These are phyloP conservation scores for Gadopsis bispinosus DNA, from an alignment of 2,797 vertebrate species.

Conservation along the genomic window DNA sequence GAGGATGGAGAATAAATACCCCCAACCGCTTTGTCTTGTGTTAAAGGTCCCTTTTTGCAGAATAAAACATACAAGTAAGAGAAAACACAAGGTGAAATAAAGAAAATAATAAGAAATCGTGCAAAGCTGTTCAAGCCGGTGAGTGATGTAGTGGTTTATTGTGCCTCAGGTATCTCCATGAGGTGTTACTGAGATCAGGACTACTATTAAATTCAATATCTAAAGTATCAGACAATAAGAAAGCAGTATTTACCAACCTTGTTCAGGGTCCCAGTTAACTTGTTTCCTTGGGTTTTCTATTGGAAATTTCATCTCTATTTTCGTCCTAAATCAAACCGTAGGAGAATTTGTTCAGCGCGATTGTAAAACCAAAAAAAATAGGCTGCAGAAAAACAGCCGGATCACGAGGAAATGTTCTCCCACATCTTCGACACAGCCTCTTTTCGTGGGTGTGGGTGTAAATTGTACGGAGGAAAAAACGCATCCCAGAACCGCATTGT, in stretches of 20 bases:
- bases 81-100: background rate
- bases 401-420: conserved; percentile 69
- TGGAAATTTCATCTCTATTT: conserved; percentile 98
- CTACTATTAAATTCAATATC: conserved; percentile 1
- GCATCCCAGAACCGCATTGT: conserved; percentile 74
- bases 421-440: conserved; percentile 54
- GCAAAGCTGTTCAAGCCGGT: background rate
- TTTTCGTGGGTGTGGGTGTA: conserved; percentile 67
- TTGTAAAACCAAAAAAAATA: conserved; percentile 70
- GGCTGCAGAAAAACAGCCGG: conserved; percentile 62
- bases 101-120: background rate
- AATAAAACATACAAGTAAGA: conserved; percentile 6
- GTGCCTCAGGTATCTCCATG: conserved; percentile 17
- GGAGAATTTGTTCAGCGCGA: conserved; percentile 58
- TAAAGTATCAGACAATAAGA: conserved; percentile 15
- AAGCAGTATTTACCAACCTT: conserved; percentile 90
- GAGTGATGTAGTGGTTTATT: conserved; percentile 15
- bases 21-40: conserved; percentile 33
- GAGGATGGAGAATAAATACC: conserved; percentile 53
- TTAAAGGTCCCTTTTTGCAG: background rate
- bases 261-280: conserved; percentile 95
- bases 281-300: conserved; percentile 96
- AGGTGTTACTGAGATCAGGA: conserved; percentile 26
- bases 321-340: conserved; percentile 77
- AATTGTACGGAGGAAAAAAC: conserved; percentile 51